These are phyloP conservation scores for Tillus elongatus DNA, from an alignment of 2,888 invertebrate species.

Conservation along the genomic window DNA sequence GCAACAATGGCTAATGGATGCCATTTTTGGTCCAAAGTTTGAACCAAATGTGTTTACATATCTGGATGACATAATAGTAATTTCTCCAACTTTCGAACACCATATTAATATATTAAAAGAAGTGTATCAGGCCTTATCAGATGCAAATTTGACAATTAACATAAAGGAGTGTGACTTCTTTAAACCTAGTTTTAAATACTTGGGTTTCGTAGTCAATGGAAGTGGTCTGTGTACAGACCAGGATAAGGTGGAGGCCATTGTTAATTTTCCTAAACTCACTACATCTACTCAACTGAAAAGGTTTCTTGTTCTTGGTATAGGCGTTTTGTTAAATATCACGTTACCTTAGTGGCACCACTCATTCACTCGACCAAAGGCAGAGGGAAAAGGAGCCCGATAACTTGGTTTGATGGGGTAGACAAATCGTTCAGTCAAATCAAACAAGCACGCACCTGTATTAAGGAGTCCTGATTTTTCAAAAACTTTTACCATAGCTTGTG, in stretches of 20 bases:
- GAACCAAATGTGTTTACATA: conserved; percentile 16
- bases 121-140: conserved; percentile 16
- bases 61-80: conserved; percentile 24
- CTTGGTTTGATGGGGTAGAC: conserved; percentile 21
- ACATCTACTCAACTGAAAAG: conserved; percentile 25
- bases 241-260: conserved; percentile 24
- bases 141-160: conserved; percentile 24
- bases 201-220: conserved; percentile 25
- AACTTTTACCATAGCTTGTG: conserved; percentile 24
- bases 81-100: conserved; percentile 18
- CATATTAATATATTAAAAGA: conserved; percentile 19
- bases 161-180: conserved; percentile 24
- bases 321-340: conserved; percentile 24
- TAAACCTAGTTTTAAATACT: conserved; percentile 20
- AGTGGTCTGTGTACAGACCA: conserved; percentile 24
- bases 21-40: conserved; percentile 19
- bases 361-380: conserved; percentile 20
- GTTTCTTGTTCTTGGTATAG: conserved; percentile 27
- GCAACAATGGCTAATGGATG: conserved; percentile 23
- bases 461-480: conserved; percentile 23
- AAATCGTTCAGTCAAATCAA: conserved; percentile 22
- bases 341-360: conserved; percentile 21
- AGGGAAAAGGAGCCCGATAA: conserved; percentile 18
- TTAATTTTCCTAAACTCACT: conserved; percentile 22
- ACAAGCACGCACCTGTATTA: conserved; percentile 21